A percentile compares a stretch with the other conserved stretches of the same genome.
These are phyloP conservation scores for Hirtodrosophila cameraria DNA, from an alignment of 2,888 invertebrate species.

Conservation along the genomic window DNA sequence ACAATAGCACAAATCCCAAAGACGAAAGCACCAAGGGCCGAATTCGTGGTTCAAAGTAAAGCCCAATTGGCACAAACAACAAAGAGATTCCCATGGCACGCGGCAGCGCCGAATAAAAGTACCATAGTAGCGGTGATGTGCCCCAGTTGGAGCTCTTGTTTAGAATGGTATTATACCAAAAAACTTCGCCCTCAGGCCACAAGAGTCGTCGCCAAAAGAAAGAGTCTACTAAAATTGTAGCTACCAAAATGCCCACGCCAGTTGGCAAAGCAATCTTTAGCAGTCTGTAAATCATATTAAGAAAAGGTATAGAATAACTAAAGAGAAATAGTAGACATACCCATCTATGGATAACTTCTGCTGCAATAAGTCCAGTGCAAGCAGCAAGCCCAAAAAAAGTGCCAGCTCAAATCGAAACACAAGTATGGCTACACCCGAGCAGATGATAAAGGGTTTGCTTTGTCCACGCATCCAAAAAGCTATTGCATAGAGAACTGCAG, in stretches of 20 bases:
- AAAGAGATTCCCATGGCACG: constrained; percentile 93
- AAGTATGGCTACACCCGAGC: constrained; percentile 94
- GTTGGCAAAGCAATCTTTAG: constrained; percentile 90
- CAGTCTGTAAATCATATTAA: constrained; percentile 85
- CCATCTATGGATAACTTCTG: constrained; percentile 88
- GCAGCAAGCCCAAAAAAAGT: constrained; percentile 92
- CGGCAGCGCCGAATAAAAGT: constrained; percentile 98
- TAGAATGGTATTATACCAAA: constrained; percentile 96
- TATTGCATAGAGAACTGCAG: constrained; percentile 93
- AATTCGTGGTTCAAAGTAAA: constrained; percentile 89
- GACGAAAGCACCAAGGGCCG: constrained; percentile 89
- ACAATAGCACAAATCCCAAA: constrained; percentile 92
- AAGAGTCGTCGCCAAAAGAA: constrained; percentile 94
- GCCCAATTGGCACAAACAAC: constrained; percentile 91
- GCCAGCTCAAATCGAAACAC: constrained; percentile 96
- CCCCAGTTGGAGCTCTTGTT: constrained; percentile 99
- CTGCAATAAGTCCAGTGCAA: constrained; percentile 91
- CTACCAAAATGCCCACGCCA: constrained; percentile 87
- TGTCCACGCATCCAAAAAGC: constrained; percentile 93
- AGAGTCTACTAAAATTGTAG: constrained; percentile 94
- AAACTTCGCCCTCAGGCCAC: constrained; percentile 99
- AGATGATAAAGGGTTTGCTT: constrained; percentile 90
- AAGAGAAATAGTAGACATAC: constrained; percentile 84
- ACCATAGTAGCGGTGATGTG: constrained; percentile 98
- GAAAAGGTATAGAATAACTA: neutral